Conservation (phyloP, 2,113 vertebrate genomes). For the Acrocephalus kingi region DNA sequence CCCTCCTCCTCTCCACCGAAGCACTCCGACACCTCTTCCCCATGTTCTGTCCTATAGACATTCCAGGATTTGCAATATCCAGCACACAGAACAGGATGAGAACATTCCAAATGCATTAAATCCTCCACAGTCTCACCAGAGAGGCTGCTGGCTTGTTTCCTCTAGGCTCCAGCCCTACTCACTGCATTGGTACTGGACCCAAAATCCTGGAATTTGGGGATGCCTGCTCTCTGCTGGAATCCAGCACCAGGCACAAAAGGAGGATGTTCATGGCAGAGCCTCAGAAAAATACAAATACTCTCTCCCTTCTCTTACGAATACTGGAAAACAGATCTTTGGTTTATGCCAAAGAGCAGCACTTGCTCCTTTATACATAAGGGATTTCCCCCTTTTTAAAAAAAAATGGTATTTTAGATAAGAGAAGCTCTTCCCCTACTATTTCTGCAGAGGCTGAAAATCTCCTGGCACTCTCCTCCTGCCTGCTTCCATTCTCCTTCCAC, state of each 20-base stretch:
- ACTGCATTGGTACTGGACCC: background rate
- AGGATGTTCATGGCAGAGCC: background rate
- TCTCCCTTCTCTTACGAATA: background rate
- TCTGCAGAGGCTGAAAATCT: background rate
- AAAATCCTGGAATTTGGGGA: accelerated
- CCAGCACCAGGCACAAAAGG: background rate
- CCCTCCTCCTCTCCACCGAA: background rate
- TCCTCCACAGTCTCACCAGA: background rate
- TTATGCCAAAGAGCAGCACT: background rate
- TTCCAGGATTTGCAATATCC: background rate
- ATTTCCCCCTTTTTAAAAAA: accelerated
- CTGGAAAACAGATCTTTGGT: background rate
- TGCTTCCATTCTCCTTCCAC: background rate
- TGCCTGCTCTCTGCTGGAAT: background rate
- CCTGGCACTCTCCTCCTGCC: background rate
- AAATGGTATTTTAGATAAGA: background rate
- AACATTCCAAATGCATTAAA: background rate
- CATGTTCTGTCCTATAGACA: accelerated
- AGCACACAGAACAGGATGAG: background rate
- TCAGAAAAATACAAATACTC: background rate
- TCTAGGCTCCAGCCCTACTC: background rate
- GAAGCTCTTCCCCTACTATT: background rate
- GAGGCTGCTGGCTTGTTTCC: background rate
- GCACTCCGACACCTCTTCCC: background rate
- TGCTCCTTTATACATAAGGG: background rate